Evolutionary conservation across 2,888 invertebrate genomes (phyloP).

Genomic region (Troilus luridus): DNA sequence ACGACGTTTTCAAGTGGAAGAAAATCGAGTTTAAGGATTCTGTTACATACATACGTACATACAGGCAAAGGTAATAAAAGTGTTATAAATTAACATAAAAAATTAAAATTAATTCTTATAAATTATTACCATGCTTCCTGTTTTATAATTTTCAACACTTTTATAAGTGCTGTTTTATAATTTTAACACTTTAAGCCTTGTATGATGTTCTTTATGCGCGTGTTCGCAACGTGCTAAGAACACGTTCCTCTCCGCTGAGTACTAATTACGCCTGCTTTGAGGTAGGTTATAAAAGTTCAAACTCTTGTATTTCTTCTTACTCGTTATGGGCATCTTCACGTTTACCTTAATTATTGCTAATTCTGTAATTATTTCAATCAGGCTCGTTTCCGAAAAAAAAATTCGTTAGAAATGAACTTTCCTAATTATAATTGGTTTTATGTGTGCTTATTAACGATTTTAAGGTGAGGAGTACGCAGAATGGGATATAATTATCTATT

Average conservation of each 20-base stretch:
- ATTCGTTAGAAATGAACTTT: too few relatives aligned
- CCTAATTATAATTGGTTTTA: too few relatives aligned
- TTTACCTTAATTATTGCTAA: background rate
- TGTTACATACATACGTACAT: too few relatives aligned
- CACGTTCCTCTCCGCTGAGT: background rate
- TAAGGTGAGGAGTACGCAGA: too few relatives aligned
- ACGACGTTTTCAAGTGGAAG: too few relatives aligned
- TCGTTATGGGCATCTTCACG: background rate
- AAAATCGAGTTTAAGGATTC: too few relatives aligned
- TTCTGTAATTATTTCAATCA: background rate
- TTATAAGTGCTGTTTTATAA: background rate
- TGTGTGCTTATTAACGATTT: too few relatives aligned
- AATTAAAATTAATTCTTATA: background rate
- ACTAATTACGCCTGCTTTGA: background rate
- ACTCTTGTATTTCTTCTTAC: background rate
- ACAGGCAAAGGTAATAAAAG: too few relatives aligned
- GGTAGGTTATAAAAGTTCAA: background rate
- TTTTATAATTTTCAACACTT: conserved; percentile 26
- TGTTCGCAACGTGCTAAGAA: background rate
- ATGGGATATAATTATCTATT: too few relatives aligned
- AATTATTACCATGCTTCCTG: background rate
- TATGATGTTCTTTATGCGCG: background rate
- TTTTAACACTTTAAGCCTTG: background rate
- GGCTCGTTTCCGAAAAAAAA: background rate
- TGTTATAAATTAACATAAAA: too few relatives aligned